These are phyloP conservation scores for Stegodyphus dumicola DNA, from an alignment of 1,140 invertebrate genomes.

Conservation along the genomic window DNA sequence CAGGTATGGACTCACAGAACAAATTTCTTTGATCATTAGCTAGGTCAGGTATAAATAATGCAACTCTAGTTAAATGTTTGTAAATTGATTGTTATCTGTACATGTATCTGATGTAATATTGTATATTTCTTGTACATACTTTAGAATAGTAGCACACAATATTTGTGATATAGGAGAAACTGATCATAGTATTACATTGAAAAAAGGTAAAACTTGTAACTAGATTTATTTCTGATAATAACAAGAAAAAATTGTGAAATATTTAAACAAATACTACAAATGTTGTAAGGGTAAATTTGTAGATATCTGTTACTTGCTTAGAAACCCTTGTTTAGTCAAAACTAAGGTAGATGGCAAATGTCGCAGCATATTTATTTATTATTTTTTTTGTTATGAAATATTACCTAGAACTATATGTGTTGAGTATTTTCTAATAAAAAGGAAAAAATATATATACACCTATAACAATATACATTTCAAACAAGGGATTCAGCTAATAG, in stretches of 20 bases:
- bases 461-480: too few relatives aligned
- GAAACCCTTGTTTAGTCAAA: slow-evolving; percentile 45
- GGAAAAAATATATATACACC: too few relatives aligned
- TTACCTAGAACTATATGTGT: too few relatives aligned
- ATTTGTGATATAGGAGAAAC: slow-evolving; percentile 46
- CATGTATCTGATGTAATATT: slow-evolving; percentile 56
- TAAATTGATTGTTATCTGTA: slow-evolving; percentile 54
- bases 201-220: slow-evolving; percentile 34
- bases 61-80: slow-evolving; percentile 51
- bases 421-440: too few relatives aligned
- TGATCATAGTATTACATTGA: slow-evolving; percentile 29
- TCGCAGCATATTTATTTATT: not conserved
- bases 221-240: slow-evolving; percentile 31
- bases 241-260: slow-evolving; percentile 33
- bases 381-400: too few relatives aligned
- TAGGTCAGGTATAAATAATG: slow-evolving; percentile 24
- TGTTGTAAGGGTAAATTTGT: slow-evolving; percentile 31
- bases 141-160: slow-evolving; percentile 49
- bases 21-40: slow-evolving; percentile 35
- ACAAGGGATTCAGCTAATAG: too few relatives aligned
- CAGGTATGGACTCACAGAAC: slow-evolving; percentile 60
- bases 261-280: slow-evolving; percentile 23
- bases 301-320: slow-evolving; percentile 38
- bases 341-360: not conserved
- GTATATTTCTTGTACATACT: slow-evolving; percentile 59